Evolutionary conservation across 2,113 vertebrate species (phyloP).

Genomic region (Aspidoscelis tigris): DNA sequence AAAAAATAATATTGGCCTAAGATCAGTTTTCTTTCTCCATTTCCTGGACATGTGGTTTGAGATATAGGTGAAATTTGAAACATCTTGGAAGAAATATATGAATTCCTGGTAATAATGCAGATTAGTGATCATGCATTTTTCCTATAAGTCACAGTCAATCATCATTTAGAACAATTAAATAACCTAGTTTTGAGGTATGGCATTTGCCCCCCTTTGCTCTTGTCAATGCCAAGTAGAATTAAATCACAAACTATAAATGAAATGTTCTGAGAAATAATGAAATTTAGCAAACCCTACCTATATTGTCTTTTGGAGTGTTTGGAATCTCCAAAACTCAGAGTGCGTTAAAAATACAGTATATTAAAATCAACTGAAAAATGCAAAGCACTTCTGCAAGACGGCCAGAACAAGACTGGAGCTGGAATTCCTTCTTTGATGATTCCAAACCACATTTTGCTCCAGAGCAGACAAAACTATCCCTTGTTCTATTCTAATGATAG

Average conservation of each 20-base stretch:
- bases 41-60: slow-evolving; percentile 76
- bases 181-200: slow-evolving; percentile 52
- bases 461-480: no score
- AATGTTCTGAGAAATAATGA: slow-evolving; percentile 54
- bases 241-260: slow-evolving; percentile 36
- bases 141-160: slow-evolving; percentile 70
- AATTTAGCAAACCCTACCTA: slow-evolving; percentile 43
- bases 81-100: slow-evolving; percentile 68
- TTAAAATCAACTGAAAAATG: no score
- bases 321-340: no score
- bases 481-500: no score
- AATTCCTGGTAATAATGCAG: slow-evolving; percentile 70
- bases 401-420: not conserved
- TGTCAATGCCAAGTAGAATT: slow-evolving; percentile 47
- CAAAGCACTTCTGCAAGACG: slow-evolving; percentile 34
- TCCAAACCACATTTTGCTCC: no score
- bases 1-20: slow-evolving; percentile 70
- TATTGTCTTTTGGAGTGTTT: slow-evolving; percentile 26
- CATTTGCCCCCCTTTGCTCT: slow-evolving; percentile 51
- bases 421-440: no score
- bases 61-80: slow-evolving; percentile 72
- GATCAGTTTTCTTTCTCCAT: slow-evolving; percentile 68
- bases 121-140: slow-evolving; percentile 40
- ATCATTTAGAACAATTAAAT: slow-evolving; percentile 61
- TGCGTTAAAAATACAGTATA: no score